Base-by-base conservation (phyloP, 2,797 vertebrate species). In the Toxotes lorentzi region DNA sequence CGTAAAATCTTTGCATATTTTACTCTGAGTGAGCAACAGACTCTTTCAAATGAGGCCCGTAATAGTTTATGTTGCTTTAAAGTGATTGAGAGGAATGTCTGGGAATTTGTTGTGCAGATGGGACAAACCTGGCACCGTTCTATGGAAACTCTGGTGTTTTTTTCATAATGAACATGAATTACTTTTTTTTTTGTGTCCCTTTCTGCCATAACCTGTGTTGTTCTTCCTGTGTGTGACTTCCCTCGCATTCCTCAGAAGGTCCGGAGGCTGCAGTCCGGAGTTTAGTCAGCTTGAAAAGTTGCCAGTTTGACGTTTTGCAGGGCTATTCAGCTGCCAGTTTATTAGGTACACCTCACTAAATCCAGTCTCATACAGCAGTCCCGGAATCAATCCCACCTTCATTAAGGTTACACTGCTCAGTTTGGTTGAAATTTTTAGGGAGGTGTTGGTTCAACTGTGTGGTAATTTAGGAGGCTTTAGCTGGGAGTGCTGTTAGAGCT, bases 191-290 rank as follows among this genome's bases (percentile, higher is more conserved):
- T 79, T n/a, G n/a, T 62, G 43, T 79, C 38, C 73, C 80, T 62
- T 90, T 81, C 83, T 92, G 92, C n/a, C 91, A 82, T 91, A 94
- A 95, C 91, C 90, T 93, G 66, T 76, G 90, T 45, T 60, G 92
- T 83, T 89, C 84, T 90, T 88, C 84, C 76, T 86, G 81, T 88
- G 54, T 80, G 84, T 76, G 77, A 90, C 84, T 90, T 90, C 90
- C 90, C 19, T 80, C 90, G 82, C 92, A 90, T 23, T 85, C 86
- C 74, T 87, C 81, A 34, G 84, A 73, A 71, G 91, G 90, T 65
- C 92, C 86, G 73, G 83, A 74, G 81, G 66, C 66, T 56, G 63
- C 56, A 68, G 72, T n/a, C 73, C 24, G 54, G 4, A 85, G 70
- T 73, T 75, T 13, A 62, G 67, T 72, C 61, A 23, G 47, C 41